Base-by-base conservation (phyloP, 2,888 invertebrate species). In the Torymus tubicola region DNA sequence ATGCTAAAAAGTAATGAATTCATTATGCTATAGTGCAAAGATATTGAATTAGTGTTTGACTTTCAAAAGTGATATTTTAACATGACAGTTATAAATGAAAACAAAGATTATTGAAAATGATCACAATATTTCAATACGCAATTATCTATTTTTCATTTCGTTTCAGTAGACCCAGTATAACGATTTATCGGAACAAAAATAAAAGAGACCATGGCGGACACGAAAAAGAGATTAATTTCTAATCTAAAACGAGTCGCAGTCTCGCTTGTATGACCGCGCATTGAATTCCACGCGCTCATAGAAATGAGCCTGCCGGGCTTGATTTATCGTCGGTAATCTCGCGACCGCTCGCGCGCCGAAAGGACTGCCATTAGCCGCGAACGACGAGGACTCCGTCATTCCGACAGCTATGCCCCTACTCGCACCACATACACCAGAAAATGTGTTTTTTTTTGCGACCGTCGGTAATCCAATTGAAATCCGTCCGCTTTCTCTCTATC, bases 261-360 rank as follows among this genome's bases (percentile, higher is more conserved):
- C 31, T 31, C 31, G 31, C 31, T 3, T 4, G 31, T 31, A 31
- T 31, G 5, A 31, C 0, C 52, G 70, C 61, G 42, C 76, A 80
- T 79, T 80, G 77, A 80, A 80, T 76, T 79, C 31, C 64, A 57
- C 65, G 55, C 50, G 74, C 68, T 83, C 81, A 82, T 84, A 85
- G 86, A 88, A 88, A 88, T 87, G 87, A 86, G 87, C 83, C 86
- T 87, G 87, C 86, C 85, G 84, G 81, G 86, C 71, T 85, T 87
- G 88, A 89, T 89, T 88, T 89, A 89, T 89, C 87, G 87, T 86
- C 85, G 85, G 85, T 87, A 87, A 89, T 89, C 87, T 87, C 85
- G 85, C 84, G 5, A 31, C 31, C 31, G 31, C 4, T 84, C 84
- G 84, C 86, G 84, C 84, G 85, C 81, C 84, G 85, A 85, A 84